Percentiles rank a stretch among this genome's conserved stretches.
phyloP scores from a whole-genome alignment of 1,140 invertebrate species.

The Melitaea cinxia region DNA sequence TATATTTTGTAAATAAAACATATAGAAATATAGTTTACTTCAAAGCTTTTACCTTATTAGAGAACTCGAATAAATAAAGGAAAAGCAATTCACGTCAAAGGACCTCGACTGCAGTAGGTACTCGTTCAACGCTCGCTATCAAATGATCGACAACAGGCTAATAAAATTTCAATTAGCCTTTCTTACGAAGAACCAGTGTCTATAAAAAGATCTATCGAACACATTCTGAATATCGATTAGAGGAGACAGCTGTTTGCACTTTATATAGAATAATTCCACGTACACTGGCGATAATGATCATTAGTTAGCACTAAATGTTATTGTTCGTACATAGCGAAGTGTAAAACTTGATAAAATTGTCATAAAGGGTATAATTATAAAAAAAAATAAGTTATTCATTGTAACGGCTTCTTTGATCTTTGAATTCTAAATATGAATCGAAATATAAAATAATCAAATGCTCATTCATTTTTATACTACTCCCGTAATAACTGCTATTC shows the following conservation, averaged over 20 bases:
- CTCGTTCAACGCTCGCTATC: constrained; percentile 9
- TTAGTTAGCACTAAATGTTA: background rate
- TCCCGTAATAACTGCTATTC: too few species aligned
- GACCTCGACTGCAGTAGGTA: background rate
- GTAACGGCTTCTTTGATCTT: too few species aligned
- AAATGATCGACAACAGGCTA: constrained; percentile 12
- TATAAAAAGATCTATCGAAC: constrained; percentile 28
- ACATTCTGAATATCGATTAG: constrained; percentile 12
- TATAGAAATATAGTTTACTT: too few species aligned
- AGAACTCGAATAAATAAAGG: background rate
- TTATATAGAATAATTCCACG: constrained; percentile 1
- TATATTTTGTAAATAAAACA: too few species aligned
- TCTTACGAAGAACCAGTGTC: constrained; percentile 17
- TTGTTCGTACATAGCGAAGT: too few species aligned
- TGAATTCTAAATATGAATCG: too few species aligned
- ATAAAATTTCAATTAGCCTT: constrained; percentile 30
- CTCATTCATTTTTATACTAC: too few species aligned
- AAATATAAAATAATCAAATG: too few species aligned
- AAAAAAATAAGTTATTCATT: too few species aligned
- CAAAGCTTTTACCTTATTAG: background rate
- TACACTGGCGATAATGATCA: background rate
- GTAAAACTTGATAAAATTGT: too few species aligned
- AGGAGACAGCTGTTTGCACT: constrained; percentile 9
- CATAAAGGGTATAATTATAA: too few species aligned
- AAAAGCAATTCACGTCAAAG: background rate